Percentiles rank a stretch among this genome's conserved stretches.
phyloP scores from a whole-genome alignment of 2,888 invertebrate genomes.

The Molanna angustata region DNA sequence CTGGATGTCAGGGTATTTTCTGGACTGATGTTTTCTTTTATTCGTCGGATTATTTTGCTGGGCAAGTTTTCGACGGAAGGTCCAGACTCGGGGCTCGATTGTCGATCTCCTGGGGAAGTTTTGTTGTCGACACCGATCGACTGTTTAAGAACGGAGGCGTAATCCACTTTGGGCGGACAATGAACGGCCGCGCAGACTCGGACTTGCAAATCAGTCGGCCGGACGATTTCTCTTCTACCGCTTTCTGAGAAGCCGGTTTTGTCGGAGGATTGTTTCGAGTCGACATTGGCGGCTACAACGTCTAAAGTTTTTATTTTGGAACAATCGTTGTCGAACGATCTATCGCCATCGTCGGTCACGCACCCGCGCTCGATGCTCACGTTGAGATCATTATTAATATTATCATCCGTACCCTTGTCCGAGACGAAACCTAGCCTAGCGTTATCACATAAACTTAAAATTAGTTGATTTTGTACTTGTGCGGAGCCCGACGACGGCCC shows the following conservation, averaged over 20 bases:
- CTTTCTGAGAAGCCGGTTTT: too few species aligned
- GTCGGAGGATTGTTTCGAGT: too few species aligned
- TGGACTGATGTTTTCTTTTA: conserved; percentile 63
- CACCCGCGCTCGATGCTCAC: too few species aligned
- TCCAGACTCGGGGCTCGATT: conserved; percentile 45
- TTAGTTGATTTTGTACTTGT: conserved; percentile 15
- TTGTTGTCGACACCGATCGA: conserved; percentile 46
- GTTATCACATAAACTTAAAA: conserved; percentile 11
- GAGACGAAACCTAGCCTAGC: neutral
- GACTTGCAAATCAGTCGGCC: conserved; percentile 14
- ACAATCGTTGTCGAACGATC: too few species aligned
- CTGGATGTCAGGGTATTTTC: conserved; percentile 56
- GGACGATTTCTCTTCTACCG: neutral
- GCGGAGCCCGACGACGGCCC: neutral
- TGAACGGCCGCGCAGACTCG: too few species aligned
- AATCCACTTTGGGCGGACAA: too few species aligned
- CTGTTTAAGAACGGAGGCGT: conserved; percentile 41
- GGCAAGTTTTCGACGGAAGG: conserved; percentile 53
- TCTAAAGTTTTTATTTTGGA: too few species aligned
- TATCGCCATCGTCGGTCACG: too few species aligned
- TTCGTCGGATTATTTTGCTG: conserved; percentile 55
- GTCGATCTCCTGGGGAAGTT: conserved; percentile 32
- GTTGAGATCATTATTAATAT: neutral
- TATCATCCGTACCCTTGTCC: neutral
- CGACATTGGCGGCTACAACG: too few species aligned